phyloP scores from a whole-genome alignment of 1,140 invertebrate species.

The Calephelis virginiensis region DNA sequence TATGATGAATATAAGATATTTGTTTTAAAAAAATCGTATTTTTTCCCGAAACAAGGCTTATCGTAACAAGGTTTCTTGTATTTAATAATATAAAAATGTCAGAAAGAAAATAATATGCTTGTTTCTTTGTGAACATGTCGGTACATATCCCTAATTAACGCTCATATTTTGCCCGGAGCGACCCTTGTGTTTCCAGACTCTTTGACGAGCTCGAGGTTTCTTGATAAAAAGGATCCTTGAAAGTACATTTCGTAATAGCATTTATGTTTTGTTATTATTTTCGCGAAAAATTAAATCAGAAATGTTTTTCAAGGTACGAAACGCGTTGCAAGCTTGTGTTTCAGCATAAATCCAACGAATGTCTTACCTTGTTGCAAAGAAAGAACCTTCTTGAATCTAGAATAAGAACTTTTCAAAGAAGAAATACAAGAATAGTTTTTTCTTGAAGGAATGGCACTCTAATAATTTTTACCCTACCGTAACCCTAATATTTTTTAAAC shows the following conservation, averaged over 20 bases:
- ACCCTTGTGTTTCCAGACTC: slow-evolving; percentile 7
- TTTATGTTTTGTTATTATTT: slow-evolving; percentile 12
- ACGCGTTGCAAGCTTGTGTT: neutral
- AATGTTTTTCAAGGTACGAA: neutral
- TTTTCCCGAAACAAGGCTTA: neutral
- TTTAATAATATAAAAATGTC: slow-evolving; percentile 17
- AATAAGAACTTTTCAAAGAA: no score
- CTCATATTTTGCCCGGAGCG: slow-evolving; percentile 11
- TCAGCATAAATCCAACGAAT: neutral
- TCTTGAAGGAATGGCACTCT: no score
- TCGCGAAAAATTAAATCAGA: neutral
- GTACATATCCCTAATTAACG: slow-evolving; percentile 14
- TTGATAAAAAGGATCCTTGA: slow-evolving; percentile 12
- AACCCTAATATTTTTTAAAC: no score
- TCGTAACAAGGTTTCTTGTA: neutral
- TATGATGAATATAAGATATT: neutral
- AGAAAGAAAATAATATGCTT: slow-evolving; percentile 12
- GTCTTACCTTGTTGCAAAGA: no score
- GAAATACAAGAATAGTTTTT: no score
- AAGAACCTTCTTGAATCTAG: no score
- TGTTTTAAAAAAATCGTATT: neutral
- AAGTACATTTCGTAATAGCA: slow-evolving; percentile 10
- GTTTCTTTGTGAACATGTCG: slow-evolving; percentile 12
- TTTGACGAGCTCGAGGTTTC: slow-evolving; percentile 16
- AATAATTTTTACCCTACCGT: no score